These are phyloP conservation scores for Calvadosia cruxmelitensis DNA, from an alignment of 30 jellyfish, hydroid and myxozoan species.

Conservation along the genomic window DNA sequence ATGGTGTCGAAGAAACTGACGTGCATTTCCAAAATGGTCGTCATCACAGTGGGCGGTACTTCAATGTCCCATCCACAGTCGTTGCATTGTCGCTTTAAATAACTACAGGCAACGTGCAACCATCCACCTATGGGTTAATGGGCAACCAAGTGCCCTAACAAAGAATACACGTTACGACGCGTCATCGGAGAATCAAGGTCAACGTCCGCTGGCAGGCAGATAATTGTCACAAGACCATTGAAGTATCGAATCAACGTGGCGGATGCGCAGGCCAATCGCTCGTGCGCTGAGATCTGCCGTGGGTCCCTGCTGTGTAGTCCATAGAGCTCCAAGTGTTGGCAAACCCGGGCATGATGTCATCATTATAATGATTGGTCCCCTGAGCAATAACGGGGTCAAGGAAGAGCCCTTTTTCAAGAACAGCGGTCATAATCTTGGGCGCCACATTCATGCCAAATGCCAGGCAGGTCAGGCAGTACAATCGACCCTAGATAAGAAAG, in stretches of 20 bases:
- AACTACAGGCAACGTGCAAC: slow-evolving; percentile 19
- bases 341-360: slow-evolving; percentile 5
- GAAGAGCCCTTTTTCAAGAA: neutral
- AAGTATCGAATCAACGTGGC: neutral
- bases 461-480: slow-evolving; percentile 18
- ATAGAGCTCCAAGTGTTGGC: slow-evolving; percentile 7
- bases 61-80: slow-evolving; percentile 6
- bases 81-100: slow-evolving; percentile 10
- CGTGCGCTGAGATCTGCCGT: slow-evolving; percentile 11
- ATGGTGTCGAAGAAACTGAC: slow-evolving; percentile 4
- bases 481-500: neutral
- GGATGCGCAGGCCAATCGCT: slow-evolving; percentile 16
- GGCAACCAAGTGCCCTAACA: slow-evolving; percentile 12
- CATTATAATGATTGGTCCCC: too few species aligned
- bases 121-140: slow-evolving; percentile 32
- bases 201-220: slow-evolving; percentile 3
- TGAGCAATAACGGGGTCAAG: too few species aligned
- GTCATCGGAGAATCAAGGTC: neutral
- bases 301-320: slow-evolving; percentile 18
- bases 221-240: slow-evolving; percentile 5
- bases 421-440: neutral
- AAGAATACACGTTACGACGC: slow-evolving; percentile 9
- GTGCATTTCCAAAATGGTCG: neutral
- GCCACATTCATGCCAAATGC: slow-evolving; percentile 7
- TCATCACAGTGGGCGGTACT: slow-evolving; percentile 5